Conservation (phyloP, 2,113 vertebrate species). For the Pitta sordida region DNA sequence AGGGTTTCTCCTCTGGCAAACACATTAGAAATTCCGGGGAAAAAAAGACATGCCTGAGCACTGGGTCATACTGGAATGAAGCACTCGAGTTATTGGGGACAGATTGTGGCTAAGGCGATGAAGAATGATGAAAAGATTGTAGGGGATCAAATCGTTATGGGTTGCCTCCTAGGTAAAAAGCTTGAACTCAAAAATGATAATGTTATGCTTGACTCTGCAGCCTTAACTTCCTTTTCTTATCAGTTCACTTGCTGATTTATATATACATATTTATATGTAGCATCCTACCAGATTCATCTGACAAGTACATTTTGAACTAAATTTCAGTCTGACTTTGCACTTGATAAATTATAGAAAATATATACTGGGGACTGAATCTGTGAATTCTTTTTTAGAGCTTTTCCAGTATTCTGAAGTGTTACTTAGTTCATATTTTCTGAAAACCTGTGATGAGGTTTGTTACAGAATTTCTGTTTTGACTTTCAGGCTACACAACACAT, state of each 20-base stretch:
- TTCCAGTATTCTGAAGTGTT: not conserved
- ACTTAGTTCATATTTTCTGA: not conserved
- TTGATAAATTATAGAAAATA: not conserved
- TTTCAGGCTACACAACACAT: not conserved
- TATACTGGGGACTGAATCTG: not conserved
- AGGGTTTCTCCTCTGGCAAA: not conserved
- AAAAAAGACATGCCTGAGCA: not conserved
- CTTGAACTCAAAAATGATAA: not conserved
- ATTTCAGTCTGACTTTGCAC: not conserved
- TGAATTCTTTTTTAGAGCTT: not conserved
- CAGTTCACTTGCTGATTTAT: not conserved
- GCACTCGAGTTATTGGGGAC: not conserved
- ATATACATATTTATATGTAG: not conserved
- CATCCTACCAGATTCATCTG: not conserved
- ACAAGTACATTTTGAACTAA: not conserved
- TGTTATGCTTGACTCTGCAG: not conserved
- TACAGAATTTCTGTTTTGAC: not conserved
- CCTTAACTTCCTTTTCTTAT: not conserved
- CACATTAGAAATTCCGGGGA: not conserved
- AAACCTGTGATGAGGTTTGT: not conserved
- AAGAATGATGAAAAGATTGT: not conserved
- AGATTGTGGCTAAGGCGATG: not conserved
- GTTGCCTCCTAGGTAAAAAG: not conserved
- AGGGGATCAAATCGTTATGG: not conserved
- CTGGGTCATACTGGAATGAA: not conserved